phyloP scores from a whole-genome alignment of 2,888 invertebrate species.

The Gisinianus flammeolus region DNA sequence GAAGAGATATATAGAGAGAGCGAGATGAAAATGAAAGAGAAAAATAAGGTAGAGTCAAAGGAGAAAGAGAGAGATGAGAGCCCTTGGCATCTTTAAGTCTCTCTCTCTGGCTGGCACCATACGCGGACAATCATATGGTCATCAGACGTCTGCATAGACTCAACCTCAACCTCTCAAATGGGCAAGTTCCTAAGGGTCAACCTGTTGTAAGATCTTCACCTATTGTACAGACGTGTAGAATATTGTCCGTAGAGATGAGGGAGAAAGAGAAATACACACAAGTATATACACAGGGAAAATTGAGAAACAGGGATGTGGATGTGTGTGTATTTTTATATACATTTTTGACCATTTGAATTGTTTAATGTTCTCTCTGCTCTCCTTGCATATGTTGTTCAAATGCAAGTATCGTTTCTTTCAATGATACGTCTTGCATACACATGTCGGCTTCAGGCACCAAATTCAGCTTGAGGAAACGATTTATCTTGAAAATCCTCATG shows the following conservation, averaged over 20 bases:
- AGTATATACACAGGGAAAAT: background rate
- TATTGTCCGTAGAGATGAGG: background rate
- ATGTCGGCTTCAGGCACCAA: background rate
- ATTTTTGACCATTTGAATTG: background rate
- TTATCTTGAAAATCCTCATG: background rate
- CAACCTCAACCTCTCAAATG: constrained; percentile 15
- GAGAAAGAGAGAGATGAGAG: constrained; percentile 20
- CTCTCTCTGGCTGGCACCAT: constrained; percentile 17
- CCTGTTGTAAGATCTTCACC: background rate
- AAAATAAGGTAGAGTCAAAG: constrained; percentile 19
- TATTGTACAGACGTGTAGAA: background rate
- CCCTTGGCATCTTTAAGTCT: constrained; percentile 34
- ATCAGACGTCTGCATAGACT: constrained; percentile 41
- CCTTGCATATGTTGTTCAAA: background rate
- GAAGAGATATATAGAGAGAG: background rate
- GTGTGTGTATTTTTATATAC: background rate
- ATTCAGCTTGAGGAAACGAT: background rate
- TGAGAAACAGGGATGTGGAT: background rate
- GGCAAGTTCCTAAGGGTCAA: constrained; percentile 14
- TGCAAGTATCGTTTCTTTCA: too few relatives aligned
- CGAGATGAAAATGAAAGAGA: background rate
- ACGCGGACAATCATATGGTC: constrained; percentile 48
- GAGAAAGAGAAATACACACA: too few relatives aligned
- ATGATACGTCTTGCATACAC: background rate
- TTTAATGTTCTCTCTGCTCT: background rate